phyloP scores from a whole-genome alignment of 2,888 invertebrate genomes.

The Drosophila falleni region DNA sequence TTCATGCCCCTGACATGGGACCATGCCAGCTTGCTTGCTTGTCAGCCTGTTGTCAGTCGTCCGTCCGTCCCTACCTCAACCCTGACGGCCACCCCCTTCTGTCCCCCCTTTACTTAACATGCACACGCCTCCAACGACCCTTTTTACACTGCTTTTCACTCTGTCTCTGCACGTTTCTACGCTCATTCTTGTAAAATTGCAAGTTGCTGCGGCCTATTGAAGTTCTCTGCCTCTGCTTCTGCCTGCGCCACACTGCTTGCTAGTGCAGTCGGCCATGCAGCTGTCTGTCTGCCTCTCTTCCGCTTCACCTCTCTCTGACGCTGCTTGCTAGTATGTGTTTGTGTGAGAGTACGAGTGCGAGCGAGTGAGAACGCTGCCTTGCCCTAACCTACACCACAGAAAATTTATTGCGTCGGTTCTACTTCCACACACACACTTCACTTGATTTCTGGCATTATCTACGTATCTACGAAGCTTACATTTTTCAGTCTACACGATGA shows the following conservation, averaged over 20 bases:
- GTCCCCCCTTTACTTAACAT: neutral
- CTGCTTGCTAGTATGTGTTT: constrained; percentile 5
- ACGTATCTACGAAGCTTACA: constrained; percentile 55
- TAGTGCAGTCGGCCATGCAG: constrained; percentile 50
- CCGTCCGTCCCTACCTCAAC: constrained; percentile 14
- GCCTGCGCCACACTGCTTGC: constrained; percentile 23
- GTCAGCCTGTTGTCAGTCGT: constrained; percentile 13
- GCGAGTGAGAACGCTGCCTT: constrained; percentile 46
- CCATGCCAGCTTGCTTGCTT: constrained; percentile 43
- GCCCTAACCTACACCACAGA: constrained; percentile 78
- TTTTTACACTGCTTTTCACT: constrained; percentile 47
- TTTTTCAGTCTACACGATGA: constrained; percentile 33
- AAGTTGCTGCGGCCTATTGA: constrained; percentile 73
- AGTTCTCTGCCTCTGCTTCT: constrained; percentile 41
- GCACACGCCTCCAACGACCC: constrained; percentile 30
- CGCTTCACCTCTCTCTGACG: constrained; percentile 4
- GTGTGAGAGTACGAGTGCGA: constrained; percentile 16
- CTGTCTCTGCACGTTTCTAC: constrained; percentile 66
- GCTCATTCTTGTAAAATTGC: constrained; percentile 76
- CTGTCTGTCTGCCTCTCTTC: constrained; percentile 28
- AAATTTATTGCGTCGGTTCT: constrained; percentile 74
- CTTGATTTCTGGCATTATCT: constrained; percentile 38
- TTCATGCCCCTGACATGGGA: constrained; percentile 78
- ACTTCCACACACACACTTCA: constrained; percentile 37
- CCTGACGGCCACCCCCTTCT: constrained; percentile 4